Evolutionary conservation across 2,113 vertebrate species (phyloP), one percentile per base, ranked within the genome.

Genomic region (Prolemur simus): DNA sequence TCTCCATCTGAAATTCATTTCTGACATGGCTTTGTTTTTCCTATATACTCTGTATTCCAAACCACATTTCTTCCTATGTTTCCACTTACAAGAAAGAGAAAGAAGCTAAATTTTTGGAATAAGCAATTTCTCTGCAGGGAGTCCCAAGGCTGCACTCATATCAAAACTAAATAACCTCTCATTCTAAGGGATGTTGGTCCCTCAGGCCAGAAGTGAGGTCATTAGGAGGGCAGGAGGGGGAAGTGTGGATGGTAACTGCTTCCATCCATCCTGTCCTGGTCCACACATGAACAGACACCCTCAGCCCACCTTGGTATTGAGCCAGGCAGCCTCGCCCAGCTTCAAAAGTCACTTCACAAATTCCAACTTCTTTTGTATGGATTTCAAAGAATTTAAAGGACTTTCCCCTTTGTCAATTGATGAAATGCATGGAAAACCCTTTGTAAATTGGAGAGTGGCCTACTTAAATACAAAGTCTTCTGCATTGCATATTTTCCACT

Each of bases 111-210:
- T 88, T 94, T 97, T 96, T 96, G 96, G 93, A 98, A 96, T 95
- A 97, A 94, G 94, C 95, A 97, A 77, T 98, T 98, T 98, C 95
- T 98, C 97, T 97, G 78, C 95, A 96, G 95, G 93, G 88, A 97
- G 73, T 97, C 74, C 97, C 95, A 96, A 92, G 74, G 78, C 81
- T 98, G 92, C 95, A 85, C 95, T 97, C 94, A 88, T 94, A 98
- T 98, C 97, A 97, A 96, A 98, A 88, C 96, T 98, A 98, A 98
- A 98, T 98, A 98, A 98, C 98, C 95, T 97, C 97, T 98, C 98
- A 98, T 95, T 98, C 95, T 86, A 83, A 98, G 96, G 95, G 89
- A 96, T 97, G 97, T 91, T 97, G 82, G 98, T 97, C 97, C 98
- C 98, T 96, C 76, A 78, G 98, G 98, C 98, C 97, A 98, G 81